These are phyloP conservation scores for Zophobas atratus DNA, from an alignment of 1,140 invertebrate species.

Conservation along the genomic window DNA sequence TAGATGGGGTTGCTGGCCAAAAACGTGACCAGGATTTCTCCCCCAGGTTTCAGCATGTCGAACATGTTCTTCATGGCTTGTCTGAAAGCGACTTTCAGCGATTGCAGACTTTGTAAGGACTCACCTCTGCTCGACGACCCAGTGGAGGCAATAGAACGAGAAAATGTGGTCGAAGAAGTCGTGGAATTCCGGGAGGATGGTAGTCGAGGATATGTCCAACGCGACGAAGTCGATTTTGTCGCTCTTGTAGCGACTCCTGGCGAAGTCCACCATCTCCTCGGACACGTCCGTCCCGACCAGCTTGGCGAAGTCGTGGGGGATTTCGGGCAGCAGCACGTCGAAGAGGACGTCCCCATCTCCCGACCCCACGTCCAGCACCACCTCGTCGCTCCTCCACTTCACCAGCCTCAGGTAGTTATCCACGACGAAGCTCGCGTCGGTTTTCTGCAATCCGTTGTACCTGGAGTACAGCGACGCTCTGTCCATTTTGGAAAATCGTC, in stretches of 20 bases:
- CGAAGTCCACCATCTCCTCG: conserved; percentile 79
- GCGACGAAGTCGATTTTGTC: conserved; percentile 73
- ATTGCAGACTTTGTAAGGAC: conserved; percentile 50
- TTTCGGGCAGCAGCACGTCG: conserved; percentile 75
- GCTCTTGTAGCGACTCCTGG: conserved; percentile 70
- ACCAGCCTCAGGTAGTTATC: conserved; percentile 76
- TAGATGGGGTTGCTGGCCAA: not conserved
- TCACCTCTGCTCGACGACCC: conserved; percentile 83
- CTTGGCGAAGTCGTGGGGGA: conserved; percentile 71
- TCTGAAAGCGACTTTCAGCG: conserved; percentile 66
- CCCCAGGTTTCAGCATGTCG: conserved; percentile 11
- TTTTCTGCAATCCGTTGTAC: conserved; percentile 77
- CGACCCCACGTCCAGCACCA: conserved; percentile 84
- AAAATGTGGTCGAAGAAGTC: conserved; percentile 80
- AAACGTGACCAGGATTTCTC: not conserved
- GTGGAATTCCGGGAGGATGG: conserved; percentile 69
- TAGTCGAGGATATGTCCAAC: conserved; percentile 75
- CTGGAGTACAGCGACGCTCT: conserved; percentile 75
- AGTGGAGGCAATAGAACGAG: conserved; percentile 88
- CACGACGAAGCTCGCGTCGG: conserved; percentile 77
- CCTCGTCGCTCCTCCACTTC: conserved; percentile 73
- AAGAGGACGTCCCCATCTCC: conserved; percentile 83
- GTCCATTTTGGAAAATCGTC: conserved; percentile 70
- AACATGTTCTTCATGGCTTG: conserved; percentile 77
- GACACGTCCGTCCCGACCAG: conserved; percentile 80